Percentiles rank a stretch among this genome's conserved stretches.
phyloP scores from a whole-genome alignment of 1,140 invertebrate species.

The Hylaeus anthracinus region DNA sequence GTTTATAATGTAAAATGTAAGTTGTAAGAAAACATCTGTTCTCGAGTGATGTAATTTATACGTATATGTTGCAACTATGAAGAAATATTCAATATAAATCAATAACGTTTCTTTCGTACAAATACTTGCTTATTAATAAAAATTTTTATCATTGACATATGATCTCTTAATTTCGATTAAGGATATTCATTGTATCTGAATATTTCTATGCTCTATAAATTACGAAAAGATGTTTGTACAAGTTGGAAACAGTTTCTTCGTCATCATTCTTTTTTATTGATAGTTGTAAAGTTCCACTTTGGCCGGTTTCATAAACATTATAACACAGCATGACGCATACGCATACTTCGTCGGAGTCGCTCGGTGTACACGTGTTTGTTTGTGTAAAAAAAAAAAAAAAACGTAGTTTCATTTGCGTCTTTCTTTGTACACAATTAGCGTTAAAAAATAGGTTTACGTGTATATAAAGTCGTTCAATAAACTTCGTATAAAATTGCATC shows the following conservation, averaged over 20 bases:
- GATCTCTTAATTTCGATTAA: background rate
- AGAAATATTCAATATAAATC: no score
- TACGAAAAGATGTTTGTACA: background rate
- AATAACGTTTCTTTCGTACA: background rate
- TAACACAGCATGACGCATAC: background rate
- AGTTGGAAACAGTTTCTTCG: no score
- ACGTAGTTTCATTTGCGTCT: background rate
- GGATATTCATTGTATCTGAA: background rate
- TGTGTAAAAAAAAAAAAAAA: background rate
- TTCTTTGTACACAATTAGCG: background rate
- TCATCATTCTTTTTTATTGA: constrained; percentile 12
- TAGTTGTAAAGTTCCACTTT: constrained; percentile 9
- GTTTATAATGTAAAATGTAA: background rate
- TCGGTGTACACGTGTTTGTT: background rate
- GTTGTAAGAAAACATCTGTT: background rate
- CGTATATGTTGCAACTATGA: no score
- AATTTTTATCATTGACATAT: background rate
- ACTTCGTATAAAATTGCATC: constrained; percentile 49
- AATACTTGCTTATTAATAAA: background rate
- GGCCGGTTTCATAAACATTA: background rate
- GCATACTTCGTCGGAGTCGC: background rate
- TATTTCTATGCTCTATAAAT: background rate
- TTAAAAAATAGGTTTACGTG: background rate
- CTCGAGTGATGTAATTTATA: no score
- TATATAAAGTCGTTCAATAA: constrained; percentile 20